phyloP scores from a whole-genome alignment of 1,140 invertebrate species.

The Tribolium madens region DNA sequence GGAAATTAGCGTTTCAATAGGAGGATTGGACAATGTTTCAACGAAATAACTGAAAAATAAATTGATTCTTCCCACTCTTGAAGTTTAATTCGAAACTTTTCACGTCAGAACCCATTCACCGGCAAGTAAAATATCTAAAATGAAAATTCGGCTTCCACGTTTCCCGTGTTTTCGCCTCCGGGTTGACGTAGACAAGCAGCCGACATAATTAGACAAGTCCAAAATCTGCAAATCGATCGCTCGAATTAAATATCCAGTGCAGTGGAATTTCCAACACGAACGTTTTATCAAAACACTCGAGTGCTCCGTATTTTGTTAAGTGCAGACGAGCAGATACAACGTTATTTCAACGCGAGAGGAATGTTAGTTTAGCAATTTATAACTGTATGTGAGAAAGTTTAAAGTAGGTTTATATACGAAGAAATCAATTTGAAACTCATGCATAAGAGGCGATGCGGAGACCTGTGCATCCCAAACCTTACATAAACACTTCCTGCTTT shows the following conservation, averaged over 20 bases:
- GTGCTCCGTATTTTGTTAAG: constrained; percentile 23
- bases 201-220: constrained; percentile 2
- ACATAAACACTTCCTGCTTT: constrained; percentile 13
- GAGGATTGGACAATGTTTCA: background rate
- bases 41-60: background rate
- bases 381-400: constrained; percentile 18
- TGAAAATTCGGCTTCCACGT: background rate
- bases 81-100: too few relatives aligned
- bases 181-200: background rate
- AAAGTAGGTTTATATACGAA: background rate
- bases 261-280: constrained; percentile 19
- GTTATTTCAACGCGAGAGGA: constrained; percentile 11
- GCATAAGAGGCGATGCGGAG: constrained; percentile 22
- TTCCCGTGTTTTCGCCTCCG: background rate
- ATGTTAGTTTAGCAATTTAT: constrained; percentile 32
- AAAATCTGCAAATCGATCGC: too few relatives aligned
- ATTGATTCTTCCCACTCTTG: too few relatives aligned
- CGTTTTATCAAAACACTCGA: constrained; percentile 37
- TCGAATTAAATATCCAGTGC: constrained; percentile 27
- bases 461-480: constrained; percentile 11
- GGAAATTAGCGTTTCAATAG: constrained; percentile 49
- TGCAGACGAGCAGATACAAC: constrained; percentile 18
- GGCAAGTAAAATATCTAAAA: background rate
- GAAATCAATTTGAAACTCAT: constrained; percentile 35
- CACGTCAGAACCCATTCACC: background rate